phyloP scores from a whole-genome alignment of 2,888 invertebrate species.

The Geophilus truncorum region DNA sequence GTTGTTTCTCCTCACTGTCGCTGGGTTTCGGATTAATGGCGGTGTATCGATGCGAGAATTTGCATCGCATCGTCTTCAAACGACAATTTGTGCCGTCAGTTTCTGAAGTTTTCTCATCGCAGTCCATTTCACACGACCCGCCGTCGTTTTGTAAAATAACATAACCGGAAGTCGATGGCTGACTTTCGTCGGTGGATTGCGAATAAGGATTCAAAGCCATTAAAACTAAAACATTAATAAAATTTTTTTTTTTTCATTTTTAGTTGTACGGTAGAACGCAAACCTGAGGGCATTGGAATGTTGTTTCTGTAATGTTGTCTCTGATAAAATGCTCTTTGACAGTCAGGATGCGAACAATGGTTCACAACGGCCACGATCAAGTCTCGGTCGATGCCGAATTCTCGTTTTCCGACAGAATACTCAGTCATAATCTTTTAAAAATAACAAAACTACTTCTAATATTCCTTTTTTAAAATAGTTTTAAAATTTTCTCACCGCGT shows the following conservation, averaged over 20 bases:
- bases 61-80: not conserved
- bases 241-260: no score
- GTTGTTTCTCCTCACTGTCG: not conserved
- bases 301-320: not conserved
- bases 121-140: not conserved
- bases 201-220: no score
- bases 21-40: not conserved
- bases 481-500: no score
- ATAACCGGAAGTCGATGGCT: no score
- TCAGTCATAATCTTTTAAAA: slow-evolving; percentile 19
- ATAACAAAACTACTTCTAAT: not conserved
- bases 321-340: not conserved
- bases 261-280: no score
- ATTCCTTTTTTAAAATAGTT: not conserved
- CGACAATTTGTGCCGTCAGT: not conserved
- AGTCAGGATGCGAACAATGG: slow-evolving; percentile 14
- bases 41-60: not conserved
- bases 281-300: no score
- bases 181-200: no score
- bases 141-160: not conserved
- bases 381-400: slow-evolving; percentile 29
- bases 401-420: slow-evolving; percentile 32
- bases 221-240: no score
- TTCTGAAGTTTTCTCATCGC: not conserved
- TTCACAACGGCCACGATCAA: slow-evolving; percentile 28